Evolutionary conservation across 2,113 vertebrate genomes (phyloP), one percentile per base, ranked within the genome.

Genomic region (Opisthocomus hoazin): DNA sequence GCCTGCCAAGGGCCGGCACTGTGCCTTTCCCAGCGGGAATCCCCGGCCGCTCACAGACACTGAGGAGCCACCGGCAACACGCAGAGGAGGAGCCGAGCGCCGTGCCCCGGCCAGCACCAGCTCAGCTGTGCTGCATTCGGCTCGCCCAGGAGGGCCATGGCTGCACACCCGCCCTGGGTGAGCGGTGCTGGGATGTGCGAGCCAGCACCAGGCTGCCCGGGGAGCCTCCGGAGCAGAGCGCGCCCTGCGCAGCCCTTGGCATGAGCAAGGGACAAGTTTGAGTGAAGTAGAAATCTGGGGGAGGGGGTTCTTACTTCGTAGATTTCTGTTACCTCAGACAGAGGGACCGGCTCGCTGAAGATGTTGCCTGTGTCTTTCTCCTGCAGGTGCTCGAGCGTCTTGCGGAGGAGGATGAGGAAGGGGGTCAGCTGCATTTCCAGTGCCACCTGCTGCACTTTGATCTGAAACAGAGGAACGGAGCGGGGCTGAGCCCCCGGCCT

Each of bases 291-390:
- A 97, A 96, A 96, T 95, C 95, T 94, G 94, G 96, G 94, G 98
- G 97, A 98, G 97, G 97, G 98, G 98, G 86, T 98, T 98, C 98
- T 98, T 98, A 98, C 98, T 98, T 98, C 97, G 97, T 98, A 98
- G 98, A 98, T 97, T 98, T 98, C 98, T 98, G 98, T 98, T 99
- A 99, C 99, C 99, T 99, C 99, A 96, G 98, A 99, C 96, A 99
- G 98, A 90, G 99, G 99, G 82, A 99, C 99, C 61, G 99, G 99
- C 98, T 99, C 99, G 69, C 99, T 98, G 97, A 99, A 99, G 97
- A 99, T 99, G 97, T 99, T 99, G 98, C 98, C 99, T 0, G 99
- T 99, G 98, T 99, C 99, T 98, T 99, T 98, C 93, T 99, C 99
- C 97, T 99, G 99, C 95, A 99, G 98, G 96, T 99, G 99, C 86